These are phyloP conservation scores for Ranitomeya imitator DNA, from an alignment of 2,113 vertebrate species.

Conservation along the genomic window DNA sequence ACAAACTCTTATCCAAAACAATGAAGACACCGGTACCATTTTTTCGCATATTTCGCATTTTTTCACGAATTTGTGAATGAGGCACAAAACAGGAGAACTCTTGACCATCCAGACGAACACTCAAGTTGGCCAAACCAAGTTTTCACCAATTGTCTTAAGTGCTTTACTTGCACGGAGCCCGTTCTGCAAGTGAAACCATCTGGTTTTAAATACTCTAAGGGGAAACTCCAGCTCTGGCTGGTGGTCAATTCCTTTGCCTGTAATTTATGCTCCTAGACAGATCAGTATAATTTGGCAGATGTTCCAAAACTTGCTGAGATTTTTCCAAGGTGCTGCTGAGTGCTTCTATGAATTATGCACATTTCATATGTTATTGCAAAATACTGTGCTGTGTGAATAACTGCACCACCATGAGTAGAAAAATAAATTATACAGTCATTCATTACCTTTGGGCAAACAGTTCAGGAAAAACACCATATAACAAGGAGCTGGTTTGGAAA, in stretches of 20 bases:
- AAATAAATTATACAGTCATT: conserved; percentile 42
- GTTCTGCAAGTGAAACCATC: conserved; percentile 15
- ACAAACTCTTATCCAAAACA: no score
- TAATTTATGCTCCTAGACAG: conserved; percentile 46
- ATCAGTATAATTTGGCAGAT: conserved; percentile 30
- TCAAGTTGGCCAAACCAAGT: conserved; percentile 19
- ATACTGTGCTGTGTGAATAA: conserved; percentile 26
- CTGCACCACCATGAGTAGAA: conserved; percentile 6
- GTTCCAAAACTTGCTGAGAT: conserved; percentile 35
- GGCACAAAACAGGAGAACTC: neutral
- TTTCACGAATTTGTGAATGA: no score
- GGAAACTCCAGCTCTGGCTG: conserved; percentile 18
- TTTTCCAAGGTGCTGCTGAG: conserved; percentile 26
- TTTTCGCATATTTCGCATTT: no score
- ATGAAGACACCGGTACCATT: no score
- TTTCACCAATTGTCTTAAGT: conserved; percentile 14
- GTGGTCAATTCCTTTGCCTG: conserved; percentile 16
- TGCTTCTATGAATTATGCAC: conserved; percentile 48
- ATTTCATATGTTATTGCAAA: conserved; percentile 47
- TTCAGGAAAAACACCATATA: conserved; percentile 4
- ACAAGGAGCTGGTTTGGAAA: conserved; percentile 19
- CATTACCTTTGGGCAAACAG: conserved; percentile 42
- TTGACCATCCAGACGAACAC: neutral
- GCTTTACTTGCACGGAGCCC: neutral
- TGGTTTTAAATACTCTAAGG: conserved; percentile 38